phyloP scores from a whole-genome alignment of 2,113 vertebrate species.

The Parotia lawesii region DNA sequence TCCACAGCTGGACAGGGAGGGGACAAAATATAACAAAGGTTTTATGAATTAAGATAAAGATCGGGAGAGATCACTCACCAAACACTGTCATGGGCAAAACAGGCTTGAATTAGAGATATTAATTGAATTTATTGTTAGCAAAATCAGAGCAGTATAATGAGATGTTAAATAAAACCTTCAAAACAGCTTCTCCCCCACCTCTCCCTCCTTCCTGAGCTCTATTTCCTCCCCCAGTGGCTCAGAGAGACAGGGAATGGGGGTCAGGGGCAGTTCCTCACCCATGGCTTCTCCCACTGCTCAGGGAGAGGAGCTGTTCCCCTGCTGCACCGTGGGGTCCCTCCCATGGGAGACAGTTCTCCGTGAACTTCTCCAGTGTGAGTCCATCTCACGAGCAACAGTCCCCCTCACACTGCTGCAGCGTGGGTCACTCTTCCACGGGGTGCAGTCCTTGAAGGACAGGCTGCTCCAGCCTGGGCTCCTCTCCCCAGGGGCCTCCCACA shows the following conservation, averaged over 20 bases:
- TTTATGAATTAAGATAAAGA: neutral
- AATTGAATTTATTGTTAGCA: neutral
- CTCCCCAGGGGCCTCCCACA: neutral
- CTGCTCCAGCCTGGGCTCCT: neutral
- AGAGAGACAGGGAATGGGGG: too few species aligned
- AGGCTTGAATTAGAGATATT: neutral
- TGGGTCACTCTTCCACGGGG: neutral
- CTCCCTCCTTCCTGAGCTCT: neutral
- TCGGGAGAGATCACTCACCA: neutral
- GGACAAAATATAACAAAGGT: neutral
- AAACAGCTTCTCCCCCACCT: neutral
- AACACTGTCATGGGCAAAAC: neutral
- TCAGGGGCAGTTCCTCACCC: neutral
- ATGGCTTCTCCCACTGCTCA: accelerated
- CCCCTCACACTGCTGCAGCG: neutral
- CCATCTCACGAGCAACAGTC: neutral
- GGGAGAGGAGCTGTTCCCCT: neutral
- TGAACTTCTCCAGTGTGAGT: neutral
- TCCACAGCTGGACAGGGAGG: neutral
- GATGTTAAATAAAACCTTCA: neutral
- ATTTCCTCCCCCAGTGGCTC: neutral
- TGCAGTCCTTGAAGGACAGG: neutral
- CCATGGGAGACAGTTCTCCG: neutral
- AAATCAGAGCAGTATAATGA: neutral
- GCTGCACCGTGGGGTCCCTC: neutral